Evolutionary conservation across 2,113 vertebrate species (phyloP), one percentile per base, ranked within the genome.

Genomic region (Alethe castanea): DNA sequence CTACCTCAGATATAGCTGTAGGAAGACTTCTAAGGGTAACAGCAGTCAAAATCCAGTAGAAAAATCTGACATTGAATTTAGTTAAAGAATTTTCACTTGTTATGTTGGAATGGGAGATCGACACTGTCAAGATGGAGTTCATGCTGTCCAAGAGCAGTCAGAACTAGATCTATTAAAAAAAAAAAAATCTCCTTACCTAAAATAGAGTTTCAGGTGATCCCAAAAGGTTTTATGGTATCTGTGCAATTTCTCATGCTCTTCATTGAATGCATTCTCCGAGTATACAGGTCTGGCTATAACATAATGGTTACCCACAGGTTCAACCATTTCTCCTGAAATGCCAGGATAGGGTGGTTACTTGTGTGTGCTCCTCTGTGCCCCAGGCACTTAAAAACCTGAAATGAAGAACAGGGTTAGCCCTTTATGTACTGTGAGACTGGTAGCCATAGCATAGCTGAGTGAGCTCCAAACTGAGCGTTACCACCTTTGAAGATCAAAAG

Each of bases 281-380:
- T 99, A 99, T 40, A 99, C 97, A 3, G 98, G 97, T 94, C 99
- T 98, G 96, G 97, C 96, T 96, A 99, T 98, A 76, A 98, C 78
- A 40, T 99, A 99, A 95, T 98, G 98, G 86, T 97, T 98, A 15
- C 97, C 98, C 81, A 98, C 91, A 22, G 98, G 85, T 94, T 98
- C 98, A 73, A 98, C 98, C 98, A 98, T 99, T 94, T 96, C 81
- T 73, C 44, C 65, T 88, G 85, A 82, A 36, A 67, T 45, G 62
- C 67, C 45, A 67, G 59, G 67, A 2, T 7, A 54, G 67, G 85
- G 66, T 62, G 83, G 66, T 8, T 10, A 65, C 67, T 89, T 11
- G 74, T 44, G 89, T 80, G 69, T 73, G 22, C 57, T 96, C 76
- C 65, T 95, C 72, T 95, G 94, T 95, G 95, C 70, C 28, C 82